A percentile compares a stretch with the other conserved stretches of the same genome.
These are phyloP conservation scores for Pipistrellus pipistrellus DNA, from an alignment of 2,797 vertebrate species.

Conservation along the genomic window DNA sequence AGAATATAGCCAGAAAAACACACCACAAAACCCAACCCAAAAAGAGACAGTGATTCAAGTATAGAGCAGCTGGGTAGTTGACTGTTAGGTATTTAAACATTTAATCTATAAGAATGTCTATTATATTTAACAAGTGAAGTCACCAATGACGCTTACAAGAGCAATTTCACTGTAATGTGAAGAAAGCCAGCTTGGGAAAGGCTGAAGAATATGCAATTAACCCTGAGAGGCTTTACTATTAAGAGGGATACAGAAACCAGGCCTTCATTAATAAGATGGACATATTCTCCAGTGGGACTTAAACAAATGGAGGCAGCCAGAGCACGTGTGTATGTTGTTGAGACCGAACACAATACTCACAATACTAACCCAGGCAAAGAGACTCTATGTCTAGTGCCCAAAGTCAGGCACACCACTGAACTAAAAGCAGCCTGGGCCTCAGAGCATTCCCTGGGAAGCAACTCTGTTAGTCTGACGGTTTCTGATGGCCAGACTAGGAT, in stretches of 20 bases:
- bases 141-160: not conserved
- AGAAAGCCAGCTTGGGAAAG: not conserved
- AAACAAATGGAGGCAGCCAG: conserved; percentile 4
- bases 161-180: not conserved
- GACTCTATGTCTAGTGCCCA: not conserved
- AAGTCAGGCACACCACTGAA: not conserved
- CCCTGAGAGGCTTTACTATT: not conserved
- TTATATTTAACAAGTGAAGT: not conserved
- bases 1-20: not conserved
- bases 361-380: not conserved
- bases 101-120: conserved; percentile 18
- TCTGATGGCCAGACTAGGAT: not conserved
- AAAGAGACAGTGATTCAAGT: not conserved
- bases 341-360: not conserved
- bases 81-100: conserved; percentile 3
- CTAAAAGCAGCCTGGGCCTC: not conserved
- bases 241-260: not conserved
- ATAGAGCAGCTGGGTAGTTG: not conserved
- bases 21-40: not conserved
- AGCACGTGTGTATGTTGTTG: not conserved
- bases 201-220: not conserved
- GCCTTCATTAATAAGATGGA: not conserved
- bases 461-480: not conserved
- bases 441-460: not conserved
- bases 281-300: not conserved